These are phyloP conservation scores for Eleutherodactylus coqui DNA, from an alignment of 2,797 vertebrate species.

Conservation along the genomic window DNA sequence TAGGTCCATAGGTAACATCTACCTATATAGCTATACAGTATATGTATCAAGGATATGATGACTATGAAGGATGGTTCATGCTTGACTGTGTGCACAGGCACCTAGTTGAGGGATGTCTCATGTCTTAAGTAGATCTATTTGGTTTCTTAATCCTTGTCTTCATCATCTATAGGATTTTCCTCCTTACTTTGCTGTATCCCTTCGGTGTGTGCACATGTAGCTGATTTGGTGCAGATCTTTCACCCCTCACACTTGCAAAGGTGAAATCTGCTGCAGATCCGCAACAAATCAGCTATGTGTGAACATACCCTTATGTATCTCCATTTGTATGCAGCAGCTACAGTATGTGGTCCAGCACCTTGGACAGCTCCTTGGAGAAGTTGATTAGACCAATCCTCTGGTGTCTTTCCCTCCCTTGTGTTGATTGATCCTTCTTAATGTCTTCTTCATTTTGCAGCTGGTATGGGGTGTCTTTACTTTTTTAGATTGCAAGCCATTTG, in stretches of 20 bases:
- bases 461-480: background rate
- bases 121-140: too few relatives aligned
- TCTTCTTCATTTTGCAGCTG: background rate
- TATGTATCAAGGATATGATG: background rate
- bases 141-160: background rate
- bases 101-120: background rate
- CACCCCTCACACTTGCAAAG: too few relatives aligned
- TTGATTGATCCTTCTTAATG: background rate
- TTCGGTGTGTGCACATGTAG: too few relatives aligned
- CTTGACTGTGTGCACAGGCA: too few relatives aligned
- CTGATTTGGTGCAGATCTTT: too few relatives aligned
- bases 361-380: slow-evolving; percentile 40
- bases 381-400: background rate
- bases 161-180: background rate
- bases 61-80: background rate
- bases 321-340: background rate
- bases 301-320: background rate
- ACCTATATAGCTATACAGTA: too few relatives aligned
- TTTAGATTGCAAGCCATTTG: background rate
- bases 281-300: too few relatives aligned
- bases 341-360: slow-evolving; percentile 45
- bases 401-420: background rate
- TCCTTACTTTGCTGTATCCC: background rate
- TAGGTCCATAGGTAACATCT: background rate
- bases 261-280: too few relatives aligned